Base-by-base conservation (phyloP, 2,797 vertebrate species). In the Sciaenops ocellatus region DNA sequence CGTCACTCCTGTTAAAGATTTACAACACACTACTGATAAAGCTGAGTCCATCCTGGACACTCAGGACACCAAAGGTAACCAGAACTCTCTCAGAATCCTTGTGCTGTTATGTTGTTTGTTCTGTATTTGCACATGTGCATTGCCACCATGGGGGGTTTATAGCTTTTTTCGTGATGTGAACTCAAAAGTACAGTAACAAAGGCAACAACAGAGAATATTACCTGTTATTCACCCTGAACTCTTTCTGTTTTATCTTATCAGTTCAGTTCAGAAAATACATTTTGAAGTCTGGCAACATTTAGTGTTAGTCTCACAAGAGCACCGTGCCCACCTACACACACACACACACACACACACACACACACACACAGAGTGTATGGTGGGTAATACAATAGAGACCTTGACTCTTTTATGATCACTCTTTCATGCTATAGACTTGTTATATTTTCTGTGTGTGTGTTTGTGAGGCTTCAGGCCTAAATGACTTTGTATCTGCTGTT, bases 401-500 rank as follows among this genome's bases (percentile, higher is more conserved):
- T 30, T 38, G 47, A 10, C 15, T 38, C 55, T 60, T 48, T 42
- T 24, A 11, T 28, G 41, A 55, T 47, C 16, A 34, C 20, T 26
- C 73, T 62, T 59, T 67, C 9, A 52, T 51, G 55, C 34, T 34
- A 17, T 42, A 61, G 26, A 54, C 9, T n/a, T 38, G 48, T 52
- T 20, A 8, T 46, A 26, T 7, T 42, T 41, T 50, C 11, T 51
- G 0, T 66, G 22, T 41, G n/a, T 22, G 1, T 15, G n/a, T 22
- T 16, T 52, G 48, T 3, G 48, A 38, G 11, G 30, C 15, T 26
- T 24, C 50, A 24, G 20, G 52, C 30, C 6, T 51, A 52, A 52
- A 22, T 16, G 13, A 22, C 15, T 38, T 48, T 52, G 30, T 17
- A 42, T 42, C 22, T 3, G 6, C 13, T 71, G 28, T n/a, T 48